Conservation (phyloP, 2,113 vertebrate genomes). For the Onychostruthus taczanowskii region DNA sequence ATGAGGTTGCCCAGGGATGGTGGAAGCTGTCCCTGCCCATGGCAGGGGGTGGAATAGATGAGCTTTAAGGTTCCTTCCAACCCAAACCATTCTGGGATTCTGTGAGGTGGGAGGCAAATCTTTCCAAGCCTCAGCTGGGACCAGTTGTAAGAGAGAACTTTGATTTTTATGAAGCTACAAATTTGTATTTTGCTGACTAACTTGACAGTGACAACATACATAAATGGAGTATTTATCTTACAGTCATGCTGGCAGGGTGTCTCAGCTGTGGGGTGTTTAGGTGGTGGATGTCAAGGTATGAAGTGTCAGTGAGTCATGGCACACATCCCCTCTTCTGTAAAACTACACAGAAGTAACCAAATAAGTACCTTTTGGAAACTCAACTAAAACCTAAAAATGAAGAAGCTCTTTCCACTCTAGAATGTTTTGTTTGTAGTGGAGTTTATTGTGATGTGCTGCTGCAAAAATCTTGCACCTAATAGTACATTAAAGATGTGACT, state of each 20-base stretch:
- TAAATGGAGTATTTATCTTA: neutral
- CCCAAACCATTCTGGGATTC: neutral
- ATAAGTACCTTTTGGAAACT: neutral
- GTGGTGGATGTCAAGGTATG: neutral
- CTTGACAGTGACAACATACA: neutral
- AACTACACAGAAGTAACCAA: fast-evolving
- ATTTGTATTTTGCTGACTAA: neutral
- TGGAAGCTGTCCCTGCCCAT: neutral
- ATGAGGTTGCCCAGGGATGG: neutral
- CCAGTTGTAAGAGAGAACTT: neutral
- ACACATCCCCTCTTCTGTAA: neutral
- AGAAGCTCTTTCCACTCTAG: neutral
- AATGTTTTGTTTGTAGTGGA: neutral
- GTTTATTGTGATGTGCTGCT: neutral
- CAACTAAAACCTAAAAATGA: neutral
- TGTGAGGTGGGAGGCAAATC: neutral
- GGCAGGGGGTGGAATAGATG: neutral
- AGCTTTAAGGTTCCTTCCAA: neutral
- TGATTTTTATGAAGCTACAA: neutral
- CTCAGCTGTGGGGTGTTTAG: neutral
- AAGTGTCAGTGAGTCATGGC: neutral
- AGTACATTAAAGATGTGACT: neutral
- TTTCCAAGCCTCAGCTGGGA: neutral
- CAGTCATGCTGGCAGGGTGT: neutral
- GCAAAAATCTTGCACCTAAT: neutral